Evolutionary conservation across 2,888 invertebrate genomes (phyloP).

Genomic region (Galeopsomyia nigrocyanea): DNA sequence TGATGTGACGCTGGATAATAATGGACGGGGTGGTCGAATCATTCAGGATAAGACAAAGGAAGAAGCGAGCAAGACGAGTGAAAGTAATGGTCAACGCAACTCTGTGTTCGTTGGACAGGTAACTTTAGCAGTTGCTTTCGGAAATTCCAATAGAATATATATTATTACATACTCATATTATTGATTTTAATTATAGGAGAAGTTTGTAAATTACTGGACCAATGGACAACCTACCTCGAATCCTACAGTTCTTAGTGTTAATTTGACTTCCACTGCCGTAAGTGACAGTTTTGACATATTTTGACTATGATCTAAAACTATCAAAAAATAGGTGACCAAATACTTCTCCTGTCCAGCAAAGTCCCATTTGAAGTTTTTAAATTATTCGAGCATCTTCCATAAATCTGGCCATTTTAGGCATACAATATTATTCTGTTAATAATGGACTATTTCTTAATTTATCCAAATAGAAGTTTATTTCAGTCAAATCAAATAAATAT

Average conservation of each 20-base stretch:
- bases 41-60: conserved; percentile 61
- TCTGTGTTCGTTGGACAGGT: conserved; percentile 67
- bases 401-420: too few species aligned
- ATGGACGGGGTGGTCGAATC: conserved; percentile 61
- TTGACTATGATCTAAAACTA: background rate
- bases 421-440: too few species aligned
- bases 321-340: background rate
- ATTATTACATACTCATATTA: conserved; percentile 49
- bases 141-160: conserved; percentile 50
- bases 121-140: conserved; percentile 55
- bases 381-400: too few species aligned
- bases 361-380: too few species aligned
- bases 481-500: background rate
- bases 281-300: conserved; percentile 5
- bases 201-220: conserved; percentile 66
- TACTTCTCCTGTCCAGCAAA: background rate
- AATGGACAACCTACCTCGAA: conserved; percentile 56
- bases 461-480: background rate
- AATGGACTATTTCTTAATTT: too few species aligned
- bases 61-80: conserved; percentile 61
- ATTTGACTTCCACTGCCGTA: conserved; percentile 65
- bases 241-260: conserved; percentile 62
- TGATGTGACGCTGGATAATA: conserved; percentile 55
- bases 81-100: conserved; percentile 64
- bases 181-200: conserved; percentile 62